A percentile compares a stretch with the other conserved stretches of the same genome.
These are phyloP conservation scores for Myiotriccus ornatus DNA, from an alignment of 2,797 vertebrate species.

Conservation along the genomic window DNA sequence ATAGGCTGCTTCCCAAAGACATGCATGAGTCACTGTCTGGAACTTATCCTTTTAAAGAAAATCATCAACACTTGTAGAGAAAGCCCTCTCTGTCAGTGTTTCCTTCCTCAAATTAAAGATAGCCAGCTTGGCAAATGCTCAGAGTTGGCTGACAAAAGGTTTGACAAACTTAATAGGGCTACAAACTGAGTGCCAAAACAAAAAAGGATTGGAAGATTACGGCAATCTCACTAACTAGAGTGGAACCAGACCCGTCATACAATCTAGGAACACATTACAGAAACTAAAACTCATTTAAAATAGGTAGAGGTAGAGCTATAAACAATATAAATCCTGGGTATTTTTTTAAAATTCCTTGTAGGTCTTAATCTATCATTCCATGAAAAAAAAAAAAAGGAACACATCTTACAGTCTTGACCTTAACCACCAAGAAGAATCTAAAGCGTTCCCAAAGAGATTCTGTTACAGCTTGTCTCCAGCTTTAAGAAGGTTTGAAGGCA, in stretches of 20 bases:
- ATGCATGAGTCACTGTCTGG: background rate
- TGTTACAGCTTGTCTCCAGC: background rate
- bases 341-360: background rate
- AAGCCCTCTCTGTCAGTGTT: background rate
- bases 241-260: background rate
- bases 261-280: background rate
- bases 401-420: background rate
- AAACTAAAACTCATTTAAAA: background rate
- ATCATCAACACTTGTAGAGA: background rate
- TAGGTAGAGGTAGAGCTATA: background rate
- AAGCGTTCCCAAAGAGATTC: background rate
- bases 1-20: background rate
- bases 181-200: background rate
- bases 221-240: background rate
- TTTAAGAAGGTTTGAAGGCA: background rate
- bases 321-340: background rate
- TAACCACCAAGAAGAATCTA: background rate
- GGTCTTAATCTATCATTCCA: background rate
- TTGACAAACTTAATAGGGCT: background rate
- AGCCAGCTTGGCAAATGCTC: background rate
- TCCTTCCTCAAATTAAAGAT: conserved; percentile 11
- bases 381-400: background rate
- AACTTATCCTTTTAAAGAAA: background rate
- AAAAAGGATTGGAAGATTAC: background rate
- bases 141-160: background rate